A percentile compares a stretch with the other conserved stretches of the same genome.
Evolutionary conservation across 2,797 vertebrate species (phyloP).

Genomic region (Girardinus metallicus): DNA sequence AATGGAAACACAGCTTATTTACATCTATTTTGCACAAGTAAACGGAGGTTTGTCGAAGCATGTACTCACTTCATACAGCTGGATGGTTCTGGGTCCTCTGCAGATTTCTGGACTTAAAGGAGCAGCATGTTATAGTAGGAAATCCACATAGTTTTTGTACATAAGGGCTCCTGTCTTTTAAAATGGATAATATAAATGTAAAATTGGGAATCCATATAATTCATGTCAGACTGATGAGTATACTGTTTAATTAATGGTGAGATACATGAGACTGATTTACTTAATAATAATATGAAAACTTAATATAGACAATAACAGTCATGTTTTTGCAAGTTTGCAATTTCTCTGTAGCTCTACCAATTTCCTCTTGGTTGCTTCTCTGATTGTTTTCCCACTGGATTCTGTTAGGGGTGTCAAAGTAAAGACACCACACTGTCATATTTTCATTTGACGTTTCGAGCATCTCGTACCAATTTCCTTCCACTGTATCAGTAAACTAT

Average conservation of each 20-base stretch:
- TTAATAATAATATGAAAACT: background rate
- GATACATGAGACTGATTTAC: background rate
- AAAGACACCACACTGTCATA: background rate
- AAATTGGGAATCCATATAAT: background rate
- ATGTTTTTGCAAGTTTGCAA: background rate
- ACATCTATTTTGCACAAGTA: background rate
- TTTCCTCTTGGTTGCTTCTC: background rate
- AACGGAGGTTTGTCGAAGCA: background rate
- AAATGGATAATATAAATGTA: background rate
- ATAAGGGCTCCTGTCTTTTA: background rate
- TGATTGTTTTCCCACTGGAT: background rate
- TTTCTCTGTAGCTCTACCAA: background rate
- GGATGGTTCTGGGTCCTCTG: background rate
- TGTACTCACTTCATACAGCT: background rate
- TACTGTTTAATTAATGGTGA: background rate
- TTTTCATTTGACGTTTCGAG: background rate
- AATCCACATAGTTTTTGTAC: background rate
- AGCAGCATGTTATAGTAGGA: background rate
- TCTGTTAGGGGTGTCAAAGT: background rate
- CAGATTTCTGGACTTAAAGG: background rate
- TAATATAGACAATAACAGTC: background rate
- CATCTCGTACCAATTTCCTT: background rate
- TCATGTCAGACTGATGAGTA: background rate
- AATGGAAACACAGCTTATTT: background rate
- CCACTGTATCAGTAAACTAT: background rate